Evolutionary conservation across 2,797 vertebrate species (phyloP).

Genomic region (Pangasius mekongensis): DNA sequence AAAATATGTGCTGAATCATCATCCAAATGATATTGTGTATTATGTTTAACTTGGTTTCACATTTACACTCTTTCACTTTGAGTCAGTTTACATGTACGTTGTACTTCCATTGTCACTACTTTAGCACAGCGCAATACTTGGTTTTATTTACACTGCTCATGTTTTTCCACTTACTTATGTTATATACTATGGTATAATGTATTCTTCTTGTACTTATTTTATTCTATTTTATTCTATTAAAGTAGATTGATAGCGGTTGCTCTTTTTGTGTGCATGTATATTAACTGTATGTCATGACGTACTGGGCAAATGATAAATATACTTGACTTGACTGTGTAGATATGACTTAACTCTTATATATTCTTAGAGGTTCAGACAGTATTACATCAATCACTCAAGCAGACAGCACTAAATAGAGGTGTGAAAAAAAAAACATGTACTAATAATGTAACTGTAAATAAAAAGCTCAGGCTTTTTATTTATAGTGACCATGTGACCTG

Average conservation of each 20-base stretch:
- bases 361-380: too few relatives aligned
- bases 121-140: background rate
- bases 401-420: too few relatives aligned
- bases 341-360: background rate
- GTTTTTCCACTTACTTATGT: background rate
- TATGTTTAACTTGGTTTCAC: background rate
- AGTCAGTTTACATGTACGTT: background rate
- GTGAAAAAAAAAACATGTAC: too few relatives aligned
- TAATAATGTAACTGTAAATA: too few relatives aligned
- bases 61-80: background rate
- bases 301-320: background rate
- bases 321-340: too few relatives aligned
- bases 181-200: background rate
- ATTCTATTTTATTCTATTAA: background rate
- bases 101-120: background rate
- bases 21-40: background rate
- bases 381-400: too few relatives aligned
- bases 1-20: background rate
- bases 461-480: too few relatives aligned
- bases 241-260: background rate
- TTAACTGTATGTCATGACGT: background rate
- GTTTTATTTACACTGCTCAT: background rate
- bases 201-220: background rate
- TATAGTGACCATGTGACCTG: too few relatives aligned
- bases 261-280: background rate